Evolutionary conservation across 2,797 vertebrate species (phyloP).

Genomic region (Amphiprion clarkii): DNA sequence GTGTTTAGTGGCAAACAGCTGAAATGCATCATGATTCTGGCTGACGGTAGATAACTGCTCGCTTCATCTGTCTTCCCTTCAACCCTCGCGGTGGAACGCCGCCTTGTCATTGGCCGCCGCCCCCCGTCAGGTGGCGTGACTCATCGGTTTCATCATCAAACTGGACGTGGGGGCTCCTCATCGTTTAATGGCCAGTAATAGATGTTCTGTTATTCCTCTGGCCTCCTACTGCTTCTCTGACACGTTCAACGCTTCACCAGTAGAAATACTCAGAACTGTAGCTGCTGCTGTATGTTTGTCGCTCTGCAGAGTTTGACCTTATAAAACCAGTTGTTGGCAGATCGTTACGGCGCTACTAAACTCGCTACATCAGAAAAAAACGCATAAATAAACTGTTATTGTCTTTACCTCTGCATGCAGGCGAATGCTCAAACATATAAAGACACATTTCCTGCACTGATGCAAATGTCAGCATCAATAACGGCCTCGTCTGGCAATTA

Average conservation of each 20-base stretch:
- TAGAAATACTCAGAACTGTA: background rate
- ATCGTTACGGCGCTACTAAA: background rate
- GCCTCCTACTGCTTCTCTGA: slow-evolving; percentile 3
- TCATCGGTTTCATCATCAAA: slow-evolving; percentile 52
- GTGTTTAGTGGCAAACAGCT: background rate
- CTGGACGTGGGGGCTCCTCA: slow-evolving; percentile 32
- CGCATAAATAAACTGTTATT: background rate
- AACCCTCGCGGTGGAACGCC: slow-evolving; percentile 20
- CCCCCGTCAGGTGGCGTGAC: slow-evolving; percentile 51
- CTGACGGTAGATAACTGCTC: slow-evolving; percentile 29
- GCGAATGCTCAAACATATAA: background rate
- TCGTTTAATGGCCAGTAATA: slow-evolving; percentile 22
- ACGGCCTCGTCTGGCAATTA: background rate
- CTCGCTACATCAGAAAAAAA: background rate
- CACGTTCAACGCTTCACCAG: background rate
- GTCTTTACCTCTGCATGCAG: slow-evolving; percentile 1
- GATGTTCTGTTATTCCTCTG: slow-evolving; percentile 9
- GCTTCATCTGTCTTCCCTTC: slow-evolving; percentile 37
- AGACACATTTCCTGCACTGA: slow-evolving; percentile 13
- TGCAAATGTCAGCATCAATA: slow-evolving; percentile 39
- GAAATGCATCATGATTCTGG: slow-evolving; percentile 7
- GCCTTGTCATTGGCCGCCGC: slow-evolving; percentile 31
- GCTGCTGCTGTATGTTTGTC: background rate
- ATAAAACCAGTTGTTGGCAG: slow-evolving; percentile 9
- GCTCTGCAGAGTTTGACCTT: slow-evolving; percentile 29